These are phyloP conservation scores for Brevipalpus yothersi DNA, from an alignment of 1,140 invertebrate genomes.

Conservation along the genomic window DNA sequence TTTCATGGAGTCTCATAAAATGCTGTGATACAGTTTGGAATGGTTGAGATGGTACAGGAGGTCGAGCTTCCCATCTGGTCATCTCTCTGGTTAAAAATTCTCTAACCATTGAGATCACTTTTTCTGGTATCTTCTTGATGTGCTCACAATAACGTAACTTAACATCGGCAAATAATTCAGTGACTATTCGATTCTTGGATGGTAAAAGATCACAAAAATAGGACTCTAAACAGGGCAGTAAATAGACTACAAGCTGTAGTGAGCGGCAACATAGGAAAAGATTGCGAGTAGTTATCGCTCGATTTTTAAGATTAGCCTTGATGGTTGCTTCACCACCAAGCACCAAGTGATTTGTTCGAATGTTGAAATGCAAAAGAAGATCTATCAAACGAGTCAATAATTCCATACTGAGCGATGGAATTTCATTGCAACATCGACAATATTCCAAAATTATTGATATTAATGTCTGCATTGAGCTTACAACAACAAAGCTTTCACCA, in stretches of 20 bases:
- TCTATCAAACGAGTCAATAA: slow-evolving; percentile 61
- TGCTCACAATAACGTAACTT: slow-evolving; percentile 49
- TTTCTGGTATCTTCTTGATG: slow-evolving; percentile 66
- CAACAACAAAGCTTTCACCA: slow-evolving; percentile 55
- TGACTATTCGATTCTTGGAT: slow-evolving; percentile 19
- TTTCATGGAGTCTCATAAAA: slow-evolving; percentile 73
- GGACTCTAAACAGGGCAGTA: slow-evolving; percentile 24
- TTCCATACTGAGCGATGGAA: slow-evolving; percentile 35
- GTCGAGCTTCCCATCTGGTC: slow-evolving; percentile 64
- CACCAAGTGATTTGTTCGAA: slow-evolving; percentile 71
- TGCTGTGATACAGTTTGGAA: slow-evolving; percentile 72
- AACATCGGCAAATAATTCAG: slow-evolving; percentile 28
- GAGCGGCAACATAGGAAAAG: slow-evolving; percentile 39
- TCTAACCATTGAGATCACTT: slow-evolving; percentile 66
- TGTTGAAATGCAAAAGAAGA: slow-evolving; percentile 61
- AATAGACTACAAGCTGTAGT: slow-evolving; percentile 36
- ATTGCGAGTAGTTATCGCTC: slow-evolving; percentile 78
- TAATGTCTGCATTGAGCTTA: slow-evolving; percentile 44
- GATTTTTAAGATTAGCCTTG: slow-evolving; percentile 58
- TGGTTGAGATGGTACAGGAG: slow-evolving; percentile 72
- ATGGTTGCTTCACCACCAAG: slow-evolving; percentile 81
- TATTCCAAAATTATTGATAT: slow-evolving; percentile 72
- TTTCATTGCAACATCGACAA: slow-evolving; percentile 42
- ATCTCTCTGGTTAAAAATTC: slow-evolving; percentile 50
- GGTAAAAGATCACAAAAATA: slow-evolving; percentile 24